These are phyloP conservation scores for Crocuta crocuta DNA, from an alignment of 2,113 vertebrate species.

Conservation along the genomic window DNA sequence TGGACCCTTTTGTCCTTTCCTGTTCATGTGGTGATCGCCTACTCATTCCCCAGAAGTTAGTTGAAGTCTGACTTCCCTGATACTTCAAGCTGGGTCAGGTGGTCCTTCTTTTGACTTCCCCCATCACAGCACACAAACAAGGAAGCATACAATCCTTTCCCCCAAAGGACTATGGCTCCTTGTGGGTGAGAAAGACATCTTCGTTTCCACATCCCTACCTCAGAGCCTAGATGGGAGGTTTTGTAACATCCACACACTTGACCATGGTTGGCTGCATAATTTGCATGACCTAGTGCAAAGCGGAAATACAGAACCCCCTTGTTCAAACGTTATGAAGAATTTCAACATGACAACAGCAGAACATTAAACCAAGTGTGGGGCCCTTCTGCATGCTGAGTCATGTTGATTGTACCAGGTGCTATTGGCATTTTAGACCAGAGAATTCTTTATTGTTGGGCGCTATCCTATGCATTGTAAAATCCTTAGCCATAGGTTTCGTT, in stretches of 20 bases:
- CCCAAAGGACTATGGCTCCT: background rate
- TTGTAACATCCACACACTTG: background rate
- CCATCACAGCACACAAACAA: background rate
- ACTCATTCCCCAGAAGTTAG: background rate
- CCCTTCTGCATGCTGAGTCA: background rate
- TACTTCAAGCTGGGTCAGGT: background rate
- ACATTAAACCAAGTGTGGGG: background rate
- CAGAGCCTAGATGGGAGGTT: background rate
- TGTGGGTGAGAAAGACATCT: background rate
- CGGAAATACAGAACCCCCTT: background rate
- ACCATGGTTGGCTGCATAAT: background rate
- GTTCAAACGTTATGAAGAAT: constrained; percentile 5
- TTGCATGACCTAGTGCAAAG: background rate
- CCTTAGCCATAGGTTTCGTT: background rate
- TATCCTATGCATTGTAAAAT: background rate
- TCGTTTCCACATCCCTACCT: background rate
- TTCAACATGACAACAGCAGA: background rate
- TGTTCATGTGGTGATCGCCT: background rate
- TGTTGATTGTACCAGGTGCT: background rate
- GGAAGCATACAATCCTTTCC: background rate
- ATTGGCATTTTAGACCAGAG: background rate
- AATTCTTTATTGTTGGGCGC: background rate
- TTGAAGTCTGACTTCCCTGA: background rate
- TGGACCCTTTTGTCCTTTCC: background rate
- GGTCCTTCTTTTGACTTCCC: background rate